phyloP scores from a whole-genome alignment of 2,113 vertebrate species.

The Pluvianellus socialis region DNA sequence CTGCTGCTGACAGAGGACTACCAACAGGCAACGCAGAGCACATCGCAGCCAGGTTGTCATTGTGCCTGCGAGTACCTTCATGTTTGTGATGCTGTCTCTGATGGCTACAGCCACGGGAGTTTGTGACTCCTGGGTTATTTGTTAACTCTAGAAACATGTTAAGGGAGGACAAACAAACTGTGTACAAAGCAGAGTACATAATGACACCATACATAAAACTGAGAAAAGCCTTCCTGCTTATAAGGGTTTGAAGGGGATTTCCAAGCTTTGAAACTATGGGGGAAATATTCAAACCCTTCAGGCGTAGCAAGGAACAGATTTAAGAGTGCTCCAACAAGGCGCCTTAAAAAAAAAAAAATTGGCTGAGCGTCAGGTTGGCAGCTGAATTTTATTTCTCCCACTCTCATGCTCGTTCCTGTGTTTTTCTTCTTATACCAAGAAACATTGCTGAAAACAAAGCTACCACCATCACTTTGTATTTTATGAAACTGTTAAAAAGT shows the following conservation, averaged over 20 bases:
- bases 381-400: slow-evolving; percentile 14
- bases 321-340: background rate
- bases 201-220: background rate
- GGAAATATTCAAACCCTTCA: slow-evolving; percentile 21
- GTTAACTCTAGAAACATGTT: background rate
- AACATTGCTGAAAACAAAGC: background rate
- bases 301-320: background rate
- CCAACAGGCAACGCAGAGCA: background rate
- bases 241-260: slow-evolving; percentile 57
- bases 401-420: background rate
- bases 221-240: slow-evolving; percentile 3
- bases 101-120: background rate
- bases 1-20: background rate
- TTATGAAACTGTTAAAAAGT: background rate
- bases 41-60: background rate
- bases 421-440: background rate
- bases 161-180: background rate
- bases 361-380: slow-evolving; percentile 18
- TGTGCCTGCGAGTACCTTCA: background rate
- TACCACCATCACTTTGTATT: background rate
- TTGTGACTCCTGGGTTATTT: background rate
- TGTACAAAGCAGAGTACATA: background rate
- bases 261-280: slow-evolving; percentile 18
- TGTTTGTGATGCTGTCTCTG: background rate
- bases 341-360: background rate